These are phyloP conservation scores for Yponomeuta cagnagella DNA, from an alignment of 2,888 invertebrate species.

Conservation along the genomic window DNA sequence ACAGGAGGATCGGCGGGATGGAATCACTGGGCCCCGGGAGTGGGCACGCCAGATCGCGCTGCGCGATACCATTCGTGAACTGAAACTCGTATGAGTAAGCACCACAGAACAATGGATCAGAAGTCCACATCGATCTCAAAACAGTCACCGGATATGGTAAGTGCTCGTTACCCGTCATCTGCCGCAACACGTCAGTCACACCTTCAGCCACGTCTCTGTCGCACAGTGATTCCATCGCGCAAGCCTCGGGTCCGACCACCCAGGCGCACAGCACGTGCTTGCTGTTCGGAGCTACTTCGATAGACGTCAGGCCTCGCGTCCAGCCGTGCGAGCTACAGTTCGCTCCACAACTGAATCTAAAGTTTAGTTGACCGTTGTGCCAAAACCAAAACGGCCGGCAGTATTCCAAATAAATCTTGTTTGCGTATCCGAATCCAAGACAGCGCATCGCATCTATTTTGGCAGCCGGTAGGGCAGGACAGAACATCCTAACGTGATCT, in stretches of 20 bases:
- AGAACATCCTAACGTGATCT: conserved; percentile 79
- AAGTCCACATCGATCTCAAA: conserved; percentile 82
- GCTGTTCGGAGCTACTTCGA: conserved; percentile 81
- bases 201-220: conserved; percentile 81
- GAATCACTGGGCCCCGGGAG: conserved; percentile 77
- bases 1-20: conserved; percentile 81
- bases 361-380: conserved; percentile 78
- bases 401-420: conserved; percentile 86
- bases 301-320: conserved; percentile 82
- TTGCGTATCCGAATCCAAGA: conserved; percentile 83
- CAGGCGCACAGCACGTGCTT: conserved; percentile 82
- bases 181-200: conserved; percentile 77
- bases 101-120: conserved; percentile 83
- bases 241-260: conserved; percentile 81
- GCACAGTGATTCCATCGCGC: conserved; percentile 78
- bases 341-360: conserved; percentile 77
- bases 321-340: conserved; percentile 76
- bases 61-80: conserved; percentile 42
- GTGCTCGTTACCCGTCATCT: conserved; percentile 74
- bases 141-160: conserved; percentile 82
- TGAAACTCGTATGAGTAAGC: conserved; percentile 79
- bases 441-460: conserved; percentile 82
- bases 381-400: conserved; percentile 83
- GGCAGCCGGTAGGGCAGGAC: conserved; percentile 80
- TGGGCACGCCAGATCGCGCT: conserved; percentile 77